Percentiles rank a stretch among this genome's conserved stretches.
These are phyloP conservation scores for Paragorgia papillata DNA, from an alignment of 92 coral and sea anemone species.

Conservation along the genomic window DNA sequence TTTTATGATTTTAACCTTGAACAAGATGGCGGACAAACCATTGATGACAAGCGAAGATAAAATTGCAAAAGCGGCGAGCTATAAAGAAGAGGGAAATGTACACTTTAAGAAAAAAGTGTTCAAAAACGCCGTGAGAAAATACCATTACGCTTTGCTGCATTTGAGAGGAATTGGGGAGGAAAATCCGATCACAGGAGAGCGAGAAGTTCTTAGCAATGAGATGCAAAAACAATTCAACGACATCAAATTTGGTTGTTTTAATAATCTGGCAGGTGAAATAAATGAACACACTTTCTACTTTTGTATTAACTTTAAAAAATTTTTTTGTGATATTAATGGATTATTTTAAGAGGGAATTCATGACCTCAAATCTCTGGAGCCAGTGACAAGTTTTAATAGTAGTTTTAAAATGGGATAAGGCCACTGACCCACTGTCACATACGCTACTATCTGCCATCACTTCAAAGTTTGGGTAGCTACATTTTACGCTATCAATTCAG, in stretches of 20 bases:
- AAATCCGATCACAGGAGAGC: constrained; percentile 24
- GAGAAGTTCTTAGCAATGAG: constrained; percentile 56
- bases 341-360: too few relatives aligned
- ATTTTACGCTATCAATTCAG: too few relatives aligned
- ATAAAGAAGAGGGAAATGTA: constrained; percentile 81
- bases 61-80: constrained; percentile 54
- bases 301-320: too few relatives aligned
- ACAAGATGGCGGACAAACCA: constrained; percentile 80
- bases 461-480: too few relatives aligned
- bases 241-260: constrained; percentile 67
- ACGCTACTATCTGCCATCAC: too few relatives aligned
- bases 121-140: constrained; percentile 78
- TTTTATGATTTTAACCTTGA: background rate
- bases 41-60: constrained; percentile 61
- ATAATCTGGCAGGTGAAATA: constrained; percentile 89
- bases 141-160: constrained; percentile 77
- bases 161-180: constrained; percentile 68
- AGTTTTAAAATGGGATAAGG: too few relatives aligned
- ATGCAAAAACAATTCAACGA: constrained; percentile 52
- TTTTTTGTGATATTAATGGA: too few relatives aligned
- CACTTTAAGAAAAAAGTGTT: constrained; percentile 72
- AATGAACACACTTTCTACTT: background rate
- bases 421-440: too few relatives aligned
- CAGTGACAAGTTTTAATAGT: too few relatives aligned
- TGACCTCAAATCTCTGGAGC: too few relatives aligned